phyloP scores from a whole-genome alignment of 2,888 invertebrate species.

The Cryptocephalus moraei region DNA sequence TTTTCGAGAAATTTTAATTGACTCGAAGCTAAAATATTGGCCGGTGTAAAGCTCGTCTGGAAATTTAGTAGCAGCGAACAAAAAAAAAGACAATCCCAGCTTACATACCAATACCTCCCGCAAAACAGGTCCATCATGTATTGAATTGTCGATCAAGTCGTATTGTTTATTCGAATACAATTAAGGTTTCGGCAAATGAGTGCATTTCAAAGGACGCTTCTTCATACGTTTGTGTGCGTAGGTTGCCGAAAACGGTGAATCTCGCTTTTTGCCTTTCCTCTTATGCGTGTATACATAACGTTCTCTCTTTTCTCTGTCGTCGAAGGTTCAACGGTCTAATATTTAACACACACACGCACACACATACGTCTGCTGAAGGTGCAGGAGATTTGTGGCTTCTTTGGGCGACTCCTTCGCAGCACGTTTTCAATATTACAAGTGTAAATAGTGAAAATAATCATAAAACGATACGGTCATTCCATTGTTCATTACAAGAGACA shows the following conservation, averaged over 20 bases:
- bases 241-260: not conserved
- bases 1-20: conserved; percentile 23
- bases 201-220: conserved; percentile 22
- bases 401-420: too few relatives aligned
- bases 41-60: conserved; percentile 21
- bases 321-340: not conserved
- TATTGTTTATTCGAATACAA: conserved; percentile 33
- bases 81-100: conserved; percentile 22
- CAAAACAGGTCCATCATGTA: conserved; percentile 28
- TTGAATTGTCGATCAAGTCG: conserved; percentile 32
- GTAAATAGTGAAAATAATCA: too few relatives aligned
- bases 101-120: conserved; percentile 27
- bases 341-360: not conserved
- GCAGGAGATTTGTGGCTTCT: too few relatives aligned
- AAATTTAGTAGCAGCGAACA: conserved; percentile 26
- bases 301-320: too few relatives aligned
- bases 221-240: conserved; percentile 8
- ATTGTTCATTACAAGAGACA: too few relatives aligned
- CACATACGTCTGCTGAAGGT: too few relatives aligned
- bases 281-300: not conserved
- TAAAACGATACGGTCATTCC: too few relatives aligned
- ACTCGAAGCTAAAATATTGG: conserved; percentile 23
- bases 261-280: not conserved
- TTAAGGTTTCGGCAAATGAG: conserved; percentile 32
- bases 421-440: too few relatives aligned